phyloP scores from a whole-genome alignment of 2,888 invertebrate species.

The Drosophila cyrtoloma region DNA sequence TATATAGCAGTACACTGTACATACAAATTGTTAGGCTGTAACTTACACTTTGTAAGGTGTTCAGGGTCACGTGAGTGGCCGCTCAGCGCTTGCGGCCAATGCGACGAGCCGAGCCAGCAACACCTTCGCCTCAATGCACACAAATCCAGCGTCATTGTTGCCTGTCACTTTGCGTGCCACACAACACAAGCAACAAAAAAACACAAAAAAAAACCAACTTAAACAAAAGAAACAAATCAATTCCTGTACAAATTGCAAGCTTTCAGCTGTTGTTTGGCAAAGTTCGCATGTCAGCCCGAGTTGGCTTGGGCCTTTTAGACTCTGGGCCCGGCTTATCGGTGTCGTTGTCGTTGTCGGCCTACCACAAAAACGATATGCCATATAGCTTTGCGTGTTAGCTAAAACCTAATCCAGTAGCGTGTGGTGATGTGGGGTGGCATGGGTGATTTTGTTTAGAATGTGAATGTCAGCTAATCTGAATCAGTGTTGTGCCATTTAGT shows the following conservation, averaged over 20 bases:
- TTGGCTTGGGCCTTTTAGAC: slow-evolving; percentile 6
- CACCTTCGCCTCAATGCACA: slow-evolving; percentile 52
- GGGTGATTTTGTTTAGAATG: slow-evolving; percentile 17
- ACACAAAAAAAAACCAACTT: background rate
- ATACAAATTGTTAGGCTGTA: background rate
- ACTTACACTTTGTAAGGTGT: slow-evolving; percentile 5
- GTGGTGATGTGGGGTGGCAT: background rate
- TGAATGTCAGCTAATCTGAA: slow-evolving; percentile 73
- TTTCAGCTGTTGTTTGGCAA: slow-evolving; percentile 24
- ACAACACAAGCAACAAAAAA: slow-evolving; percentile 41
- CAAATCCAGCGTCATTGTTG: slow-evolving; percentile 31
- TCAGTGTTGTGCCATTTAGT: slow-evolving; percentile 55
- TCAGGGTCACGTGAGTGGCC: slow-evolving; percentile 53
- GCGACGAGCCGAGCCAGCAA: slow-evolving; percentile 20
- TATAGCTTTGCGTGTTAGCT: slow-evolving; percentile 76
- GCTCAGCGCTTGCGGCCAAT: slow-evolving; percentile 8
- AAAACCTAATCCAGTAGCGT: slow-evolving; percentile 71
- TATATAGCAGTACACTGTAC: background rate
- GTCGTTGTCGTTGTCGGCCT: slow-evolving; percentile 49
- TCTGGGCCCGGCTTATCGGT: slow-evolving; percentile 63
- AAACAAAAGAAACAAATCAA: slow-evolving; percentile 61
- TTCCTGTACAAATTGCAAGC: slow-evolving; percentile 75
- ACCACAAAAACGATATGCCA: slow-evolving; percentile 47
- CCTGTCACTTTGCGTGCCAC: slow-evolving; percentile 60
- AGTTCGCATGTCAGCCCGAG: slow-evolving; percentile 58